phyloP scores from a whole-genome alignment of 1,140 invertebrate species.

The Drosophila tristis region DNA sequence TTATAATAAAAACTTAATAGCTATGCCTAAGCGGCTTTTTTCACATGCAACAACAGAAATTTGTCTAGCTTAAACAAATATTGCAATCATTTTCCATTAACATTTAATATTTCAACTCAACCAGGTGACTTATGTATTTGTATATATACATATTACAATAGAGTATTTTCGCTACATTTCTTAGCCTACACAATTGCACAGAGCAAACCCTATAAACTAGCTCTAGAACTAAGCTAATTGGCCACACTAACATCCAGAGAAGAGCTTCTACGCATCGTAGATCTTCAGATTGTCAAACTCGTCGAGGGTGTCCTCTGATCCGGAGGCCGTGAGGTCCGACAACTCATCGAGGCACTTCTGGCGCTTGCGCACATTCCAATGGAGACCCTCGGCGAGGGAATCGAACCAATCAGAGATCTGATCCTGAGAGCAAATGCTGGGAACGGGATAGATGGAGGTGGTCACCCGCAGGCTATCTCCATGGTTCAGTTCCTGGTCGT shows the following conservation, averaged over 20 bases:
- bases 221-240: constrained; percentile 54
- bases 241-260: constrained; percentile 34
- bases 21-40: constrained; percentile 57
- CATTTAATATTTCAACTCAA: constrained; percentile 69
- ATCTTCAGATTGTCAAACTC: constrained; percentile 87
- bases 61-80: constrained; percentile 63
- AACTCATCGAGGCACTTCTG: constrained; percentile 96
- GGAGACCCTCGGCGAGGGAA: constrained; percentile 96
- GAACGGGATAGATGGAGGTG: constrained; percentile 97
- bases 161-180: constrained; percentile 59
- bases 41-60: constrained; percentile 56
- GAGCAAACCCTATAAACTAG: constrained; percentile 51
- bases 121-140: constrained; percentile 50
- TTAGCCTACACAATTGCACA: constrained; percentile 59
- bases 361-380: constrained; percentile 98
- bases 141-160: constrained; percentile 57
- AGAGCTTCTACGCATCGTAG: constrained; percentile 53
- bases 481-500: constrained; percentile 94
- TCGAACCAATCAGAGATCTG: constrained; percentile 99
- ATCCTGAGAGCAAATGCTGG: constrained; percentile 96
- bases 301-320: constrained; percentile 91
- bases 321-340: constrained; percentile 92
- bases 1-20: constrained; percentile 55
- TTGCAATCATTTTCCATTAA: constrained; percentile 48
- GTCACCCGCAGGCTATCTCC: constrained; percentile 97